These are phyloP conservation scores for Anadara kagoshimensis DNA, from an alignment of 1,140 invertebrate genomes.

Conservation along the genomic window DNA sequence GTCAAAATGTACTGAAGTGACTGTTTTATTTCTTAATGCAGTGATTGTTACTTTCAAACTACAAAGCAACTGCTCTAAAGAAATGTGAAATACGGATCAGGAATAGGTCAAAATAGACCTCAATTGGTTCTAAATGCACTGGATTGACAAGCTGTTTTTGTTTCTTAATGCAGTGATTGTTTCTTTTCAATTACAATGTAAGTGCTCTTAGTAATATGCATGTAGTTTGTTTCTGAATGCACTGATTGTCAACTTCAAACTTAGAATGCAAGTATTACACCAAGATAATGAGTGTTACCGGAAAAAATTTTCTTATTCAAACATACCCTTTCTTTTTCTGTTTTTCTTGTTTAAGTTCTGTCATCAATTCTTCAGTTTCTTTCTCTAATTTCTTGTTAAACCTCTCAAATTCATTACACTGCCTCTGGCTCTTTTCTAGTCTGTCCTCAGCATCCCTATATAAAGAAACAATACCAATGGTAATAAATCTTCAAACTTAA, in stretches of 20 bases:
- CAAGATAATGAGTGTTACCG: conserved; percentile 28
- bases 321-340: conserved; percentile 52
- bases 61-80: no score
- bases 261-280: no score
- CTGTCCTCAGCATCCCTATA: conserved; percentile 64
- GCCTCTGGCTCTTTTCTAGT: conserved; percentile 53
- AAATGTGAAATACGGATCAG: no score
- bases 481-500: background rate
- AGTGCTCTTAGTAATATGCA: no score
- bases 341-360: conserved; percentile 50
- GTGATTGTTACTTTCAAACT: background rate
- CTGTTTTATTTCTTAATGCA: background rate
- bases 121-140: no score
- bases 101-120: no score
- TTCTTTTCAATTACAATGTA: no score
- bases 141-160: no score
- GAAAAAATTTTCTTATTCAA: conserved; percentile 1
- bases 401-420: conserved; percentile 44
- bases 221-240: no score
- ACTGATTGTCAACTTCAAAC: no score
- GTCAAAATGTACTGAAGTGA: no score
- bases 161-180: no score
- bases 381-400: conserved; percentile 48
- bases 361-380: conserved; percentile 46
- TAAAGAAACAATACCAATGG: conserved; percentile 1